A percentile compares a stretch with the other conserved stretches of the same genome.
phyloP scores from a whole-genome alignment of 2,113 vertebrate genomes.

The Cervus canadensis region DNA sequence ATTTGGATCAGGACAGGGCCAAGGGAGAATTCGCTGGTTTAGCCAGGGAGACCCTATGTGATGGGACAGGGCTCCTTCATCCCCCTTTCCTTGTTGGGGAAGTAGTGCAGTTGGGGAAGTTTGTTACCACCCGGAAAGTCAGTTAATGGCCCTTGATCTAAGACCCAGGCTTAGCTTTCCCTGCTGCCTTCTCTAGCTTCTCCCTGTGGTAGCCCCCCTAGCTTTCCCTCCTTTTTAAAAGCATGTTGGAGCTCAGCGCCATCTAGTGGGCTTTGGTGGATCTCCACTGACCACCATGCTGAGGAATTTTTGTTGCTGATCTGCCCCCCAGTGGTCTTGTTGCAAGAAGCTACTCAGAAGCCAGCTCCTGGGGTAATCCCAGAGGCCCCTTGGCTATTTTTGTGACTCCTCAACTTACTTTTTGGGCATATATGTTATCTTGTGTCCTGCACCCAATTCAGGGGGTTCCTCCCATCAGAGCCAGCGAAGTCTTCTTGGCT shows the following conservation, averaged over 20 bases:
- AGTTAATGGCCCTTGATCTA: neutral
- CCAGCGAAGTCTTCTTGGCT: slow-evolving; percentile 70
- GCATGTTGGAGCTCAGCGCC: slow-evolving; percentile 42
- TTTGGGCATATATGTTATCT: neutral
- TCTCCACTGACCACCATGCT: slow-evolving; percentile 31
- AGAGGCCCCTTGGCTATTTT: neutral
- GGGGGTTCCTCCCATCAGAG: slow-evolving; percentile 41
- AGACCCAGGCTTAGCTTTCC: slow-evolving; percentile 14
- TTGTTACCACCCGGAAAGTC: neutral
- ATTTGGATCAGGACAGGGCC: slow-evolving; percentile 40
- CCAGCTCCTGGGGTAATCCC: neutral
- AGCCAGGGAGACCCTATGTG: slow-evolving; percentile 56
- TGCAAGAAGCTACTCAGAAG: slow-evolving; percentile 29
- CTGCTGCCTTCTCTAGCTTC: neutral
- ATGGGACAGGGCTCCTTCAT: slow-evolving; percentile 10
- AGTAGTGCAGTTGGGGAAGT: neutral
- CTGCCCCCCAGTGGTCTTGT: slow-evolving; percentile 71
- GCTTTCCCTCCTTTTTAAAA: slow-evolving; percentile 76
- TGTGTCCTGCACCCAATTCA: slow-evolving; percentile 48
- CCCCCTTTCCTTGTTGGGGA: neutral
- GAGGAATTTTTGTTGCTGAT: slow-evolving; percentile 64
- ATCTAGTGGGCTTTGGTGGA: slow-evolving; percentile 57
- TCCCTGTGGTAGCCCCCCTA: slow-evolving; percentile 9
- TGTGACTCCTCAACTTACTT: neutral
- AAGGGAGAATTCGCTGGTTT: slow-evolving; percentile 70